Percentiles rank a stretch among this genome's conserved stretches.
Conservation (phyloP, 2,113 vertebrate genomes). For the Ascaphus truei region DNA sequence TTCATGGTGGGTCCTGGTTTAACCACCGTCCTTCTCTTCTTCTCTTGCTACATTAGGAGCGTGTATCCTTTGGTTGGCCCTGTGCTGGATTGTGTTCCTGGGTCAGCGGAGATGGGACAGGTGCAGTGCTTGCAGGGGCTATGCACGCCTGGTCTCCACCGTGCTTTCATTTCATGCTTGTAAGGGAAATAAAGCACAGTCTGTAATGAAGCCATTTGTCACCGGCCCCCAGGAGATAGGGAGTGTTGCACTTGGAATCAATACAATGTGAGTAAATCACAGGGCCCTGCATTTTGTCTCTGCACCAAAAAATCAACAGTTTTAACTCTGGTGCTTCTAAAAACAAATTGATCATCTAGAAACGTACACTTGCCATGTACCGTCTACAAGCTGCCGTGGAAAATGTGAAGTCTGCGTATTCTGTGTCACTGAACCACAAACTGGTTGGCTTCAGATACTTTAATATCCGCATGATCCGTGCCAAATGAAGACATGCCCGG, state of each 20-base stretch:
- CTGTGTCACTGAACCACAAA: no score
- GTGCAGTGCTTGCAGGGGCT: constrained; percentile 45
- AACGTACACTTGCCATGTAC: no score
- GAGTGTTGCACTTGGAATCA: constrained; percentile 50
- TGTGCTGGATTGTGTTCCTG: constrained; percentile 48
- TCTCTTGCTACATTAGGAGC: not conserved
- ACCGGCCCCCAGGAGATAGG: not conserved
- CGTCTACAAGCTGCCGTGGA: no score
- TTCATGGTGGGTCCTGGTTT: not conserved
- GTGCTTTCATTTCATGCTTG: constrained; percentile 56
- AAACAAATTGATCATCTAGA: no score
- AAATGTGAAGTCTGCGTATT: no score
- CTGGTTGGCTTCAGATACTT: no score
- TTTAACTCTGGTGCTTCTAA: not conserved
- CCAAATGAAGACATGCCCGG: no score
- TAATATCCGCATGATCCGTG: no score
- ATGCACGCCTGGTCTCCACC: constrained; percentile 50
- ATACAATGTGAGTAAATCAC: constrained; percentile 61
- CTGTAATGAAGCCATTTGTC: constrained; percentile 41
- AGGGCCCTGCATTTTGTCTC: no score
- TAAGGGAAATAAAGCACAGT: constrained; percentile 51
- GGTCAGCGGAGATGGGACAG: constrained; percentile 58
- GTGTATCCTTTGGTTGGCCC: not conserved
- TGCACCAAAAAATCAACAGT: constrained; percentile 41
- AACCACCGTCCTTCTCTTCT: not conserved